phyloP scores from a whole-genome alignment of 1,140 invertebrate species.

The Anoplophora glabripennis region DNA sequence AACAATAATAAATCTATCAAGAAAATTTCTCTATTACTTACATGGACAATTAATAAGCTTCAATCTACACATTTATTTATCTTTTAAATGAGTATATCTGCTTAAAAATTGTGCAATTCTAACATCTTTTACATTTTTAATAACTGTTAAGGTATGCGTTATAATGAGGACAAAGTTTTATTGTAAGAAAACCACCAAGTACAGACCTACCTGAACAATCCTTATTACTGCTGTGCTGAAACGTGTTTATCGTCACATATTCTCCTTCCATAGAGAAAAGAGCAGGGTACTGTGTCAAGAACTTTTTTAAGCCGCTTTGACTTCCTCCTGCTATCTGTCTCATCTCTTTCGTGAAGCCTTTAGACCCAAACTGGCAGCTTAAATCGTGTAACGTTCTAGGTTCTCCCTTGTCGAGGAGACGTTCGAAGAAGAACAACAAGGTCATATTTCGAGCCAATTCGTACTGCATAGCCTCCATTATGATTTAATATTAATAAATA shows the following conservation, averaged over 20 bases:
- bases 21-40: too few relatives aligned
- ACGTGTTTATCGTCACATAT: slow-evolving; percentile 84
- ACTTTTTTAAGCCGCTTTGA: slow-evolving; percentile 88
- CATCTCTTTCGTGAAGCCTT: slow-evolving; percentile 95
- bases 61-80: too few relatives aligned
- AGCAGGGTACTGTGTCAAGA: slow-evolving; percentile 85
- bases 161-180: too few relatives aligned
- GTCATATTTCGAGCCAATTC: slow-evolving; percentile 92
- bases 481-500: neutral
- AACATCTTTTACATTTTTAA: too few relatives aligned
- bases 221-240: slow-evolving; percentile 43
- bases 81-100: too few relatives aligned
- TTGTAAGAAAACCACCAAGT: neutral
- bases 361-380: slow-evolving; percentile 94
- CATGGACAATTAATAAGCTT: too few relatives aligned
- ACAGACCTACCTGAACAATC: slow-evolving; percentile 30
- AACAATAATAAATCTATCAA: too few relatives aligned
- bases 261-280: slow-evolving; percentile 90
- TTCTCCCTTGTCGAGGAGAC: slow-evolving; percentile 89
- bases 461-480: slow-evolving; percentile 90
- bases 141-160: too few relatives aligned
- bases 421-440: slow-evolving; percentile 92
- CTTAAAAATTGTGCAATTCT: too few relatives aligned
- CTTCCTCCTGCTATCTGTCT: slow-evolving; percentile 91
- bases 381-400: slow-evolving; percentile 92